Conservation (phyloP, 2,113 vertebrate genomes). For the Phaethornis superciliosus region DNA sequence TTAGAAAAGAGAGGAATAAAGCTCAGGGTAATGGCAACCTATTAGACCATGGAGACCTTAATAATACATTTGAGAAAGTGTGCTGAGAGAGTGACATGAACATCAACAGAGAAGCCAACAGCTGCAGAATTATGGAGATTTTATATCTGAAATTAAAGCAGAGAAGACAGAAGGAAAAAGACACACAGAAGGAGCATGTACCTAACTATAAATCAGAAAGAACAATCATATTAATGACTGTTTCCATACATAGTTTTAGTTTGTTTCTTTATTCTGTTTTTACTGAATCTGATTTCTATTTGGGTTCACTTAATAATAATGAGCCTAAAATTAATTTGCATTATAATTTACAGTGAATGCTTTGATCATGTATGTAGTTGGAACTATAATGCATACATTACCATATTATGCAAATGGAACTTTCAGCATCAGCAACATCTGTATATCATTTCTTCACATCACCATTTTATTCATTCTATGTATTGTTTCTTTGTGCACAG, state of each 20-base stretch:
- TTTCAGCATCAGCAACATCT: conserved; percentile 17
- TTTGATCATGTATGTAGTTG: conserved; percentile 70
- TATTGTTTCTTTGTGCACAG: neutral
- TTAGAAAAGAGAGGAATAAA: conserved; percentile 59
- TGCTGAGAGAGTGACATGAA: conserved; percentile 38
- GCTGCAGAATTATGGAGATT: neutral
- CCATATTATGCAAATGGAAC: conserved; percentile 56
- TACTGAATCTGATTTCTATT: conserved; percentile 55
- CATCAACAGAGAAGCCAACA: conserved; percentile 32
- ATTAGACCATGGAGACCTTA: conserved; percentile 58
- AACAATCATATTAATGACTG: conserved; percentile 60
- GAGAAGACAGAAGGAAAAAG: neutral
- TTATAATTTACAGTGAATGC: conserved; percentile 46
- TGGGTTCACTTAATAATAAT: conserved; percentile 67
- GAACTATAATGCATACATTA: conserved; percentile 46
- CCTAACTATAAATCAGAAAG: neutral
- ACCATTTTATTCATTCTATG: neutral
- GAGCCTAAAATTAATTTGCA: conserved; percentile 60
- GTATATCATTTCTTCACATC: neutral
- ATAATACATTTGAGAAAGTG: conserved; percentile 40
- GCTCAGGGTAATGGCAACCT: conserved; percentile 54
- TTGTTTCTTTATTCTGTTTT: conserved; percentile 67
- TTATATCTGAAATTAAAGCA: neutral
- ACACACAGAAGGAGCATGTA: neutral
- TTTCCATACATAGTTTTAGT: conserved; percentile 61